Evolutionary conservation across 2,113 vertebrate genomes (phyloP), one percentile per base, ranked within the genome.

Genomic region (Osmerus eperlanus): DNA sequence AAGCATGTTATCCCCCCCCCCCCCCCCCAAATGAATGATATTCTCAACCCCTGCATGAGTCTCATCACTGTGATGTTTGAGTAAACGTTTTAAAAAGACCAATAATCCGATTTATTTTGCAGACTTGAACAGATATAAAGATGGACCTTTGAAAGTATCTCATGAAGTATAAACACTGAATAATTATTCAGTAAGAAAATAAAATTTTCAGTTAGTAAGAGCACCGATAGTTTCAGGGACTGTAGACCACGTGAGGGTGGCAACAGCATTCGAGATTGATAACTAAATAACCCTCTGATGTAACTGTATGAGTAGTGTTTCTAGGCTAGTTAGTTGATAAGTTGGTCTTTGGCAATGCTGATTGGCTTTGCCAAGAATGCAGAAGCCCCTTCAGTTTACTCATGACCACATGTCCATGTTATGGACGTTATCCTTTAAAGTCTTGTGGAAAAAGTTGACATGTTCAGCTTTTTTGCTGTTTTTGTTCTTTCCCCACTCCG

Each of bases 321-420:
- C 4, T 28, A 28, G 15, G 4, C 4, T 25, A 70, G 68, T 7
- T 61, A n/a, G 61, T 7, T 32, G 64, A 14, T 65, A 25, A 47
- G 3, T 4, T 70, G 36, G 54, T 71, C 47, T 77, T 67, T 73
- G 59, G 53, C 41, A 25, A 59, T 52, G 61, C 63, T 56, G 58
- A 70, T 71, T 68, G 67, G 55, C 62, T 67, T 54, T 12, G 11
- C 53, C 16, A n/a, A 25, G 18, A 75, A 16, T 29, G 58, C 60
- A 62, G 58, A 68, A 25, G 18, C 41, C 4, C 84, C 86, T 90
- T 91, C 78, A 89, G 89, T 89, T 91, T 90, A 91, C 90, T 91
- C 89, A 90, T 90, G 90, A 90, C 56, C 67, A 52, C 62, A 72
- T 5, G 54, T 78, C 78, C 60, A 71, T 75, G 70, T 47, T 13